phyloP scores from a whole-genome alignment of 64 coral and sea anemone species.

The Platygyra sinensis region DNA sequence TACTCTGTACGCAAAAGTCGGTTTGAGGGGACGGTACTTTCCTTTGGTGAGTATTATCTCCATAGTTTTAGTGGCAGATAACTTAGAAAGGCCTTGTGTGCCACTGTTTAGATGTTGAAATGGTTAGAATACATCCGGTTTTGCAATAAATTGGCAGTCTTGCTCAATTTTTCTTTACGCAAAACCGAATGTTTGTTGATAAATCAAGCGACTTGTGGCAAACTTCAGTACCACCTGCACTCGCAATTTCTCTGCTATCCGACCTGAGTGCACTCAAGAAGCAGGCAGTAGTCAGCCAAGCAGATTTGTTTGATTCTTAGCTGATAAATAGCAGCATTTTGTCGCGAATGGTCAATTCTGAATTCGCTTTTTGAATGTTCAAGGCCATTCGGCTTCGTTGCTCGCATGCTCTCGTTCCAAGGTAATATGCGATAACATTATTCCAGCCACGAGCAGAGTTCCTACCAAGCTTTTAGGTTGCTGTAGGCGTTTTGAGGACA shows the following conservation, averaged over 20 bases:
- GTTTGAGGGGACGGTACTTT: not conserved
- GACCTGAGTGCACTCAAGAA: not conserved
- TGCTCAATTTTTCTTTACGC: not conserved
- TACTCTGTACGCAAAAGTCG: not conserved
- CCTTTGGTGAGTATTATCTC: slow-evolving; percentile 32
- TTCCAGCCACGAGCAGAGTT: not conserved
- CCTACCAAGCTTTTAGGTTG: not conserved
- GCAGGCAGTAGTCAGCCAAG: not conserved
- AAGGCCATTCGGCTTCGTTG: not conserved
- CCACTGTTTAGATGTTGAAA: not conserved
- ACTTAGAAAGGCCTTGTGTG: not conserved
- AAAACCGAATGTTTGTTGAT: slow-evolving; percentile 36
- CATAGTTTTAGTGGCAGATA: not conserved
- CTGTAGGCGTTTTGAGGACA: not conserved
- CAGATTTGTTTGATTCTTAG: not conserved
- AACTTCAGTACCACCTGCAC: slow-evolving; percentile 24
- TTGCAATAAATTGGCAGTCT: not conserved
- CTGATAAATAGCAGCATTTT: not conserved
- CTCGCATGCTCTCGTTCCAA: not conserved
- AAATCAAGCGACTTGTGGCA: slow-evolving; percentile 19
- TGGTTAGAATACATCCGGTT: not conserved
- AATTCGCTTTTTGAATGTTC: slow-evolving; percentile 8
- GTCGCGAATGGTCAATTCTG: not conserved
- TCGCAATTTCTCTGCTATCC: not conserved
- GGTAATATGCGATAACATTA: not conserved